Base-by-base conservation (phyloP, 2,113 vertebrate genomes). In the Megaleporinus macrocephalus region DNA sequence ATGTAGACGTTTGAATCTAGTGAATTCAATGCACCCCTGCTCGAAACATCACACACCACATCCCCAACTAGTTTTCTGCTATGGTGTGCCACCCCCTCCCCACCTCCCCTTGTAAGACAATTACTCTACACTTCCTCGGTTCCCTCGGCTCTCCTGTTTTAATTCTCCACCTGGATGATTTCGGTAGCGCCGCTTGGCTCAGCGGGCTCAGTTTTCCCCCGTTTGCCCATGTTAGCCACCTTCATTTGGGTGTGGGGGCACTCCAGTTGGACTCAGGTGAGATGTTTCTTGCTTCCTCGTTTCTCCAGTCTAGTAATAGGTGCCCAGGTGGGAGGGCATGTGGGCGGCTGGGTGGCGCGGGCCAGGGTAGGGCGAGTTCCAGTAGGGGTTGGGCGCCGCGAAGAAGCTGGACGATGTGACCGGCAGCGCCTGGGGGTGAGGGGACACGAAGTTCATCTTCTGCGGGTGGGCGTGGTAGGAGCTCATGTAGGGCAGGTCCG, bases 361-460 rank as follows among this genome's bases (percentile, higher is more conserved):
- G 65, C 93, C 95, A 20, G 95, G 95, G 86, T 96, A 96, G 79
- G 96, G 95, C 1, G 96, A 95, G 92, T 95, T 97, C 96, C 96
- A 97, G 93, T 97, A 97, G 0, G 96, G 95, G 81, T 93, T 95
- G 1, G 96, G 95, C 82, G 94, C 90, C 0, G 94, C 92, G 0
- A 96, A 97, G 77, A 96, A 96, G 82, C 95, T 94, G 85, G 96
- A 95, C 0, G 96, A 96, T 0, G 95, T 94, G 59, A 96, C 96
- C 0, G 95, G 96, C 80, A 96, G 81, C 61, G 95, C 91, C 0
- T 95, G 95, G 10, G 95, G 92, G 74, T 96, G 96, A 4, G 96
- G 94, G 0, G 95, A 91, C 70, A 96, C 94, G 78, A 96, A 96
- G 95, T 95, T 96, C 95, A 97, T 95, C 93, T 97, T 97, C 93